These are phyloP conservation scores for Arenaria interpres DNA, from an alignment of 2,113 vertebrate genomes.

Conservation along the genomic window DNA sequence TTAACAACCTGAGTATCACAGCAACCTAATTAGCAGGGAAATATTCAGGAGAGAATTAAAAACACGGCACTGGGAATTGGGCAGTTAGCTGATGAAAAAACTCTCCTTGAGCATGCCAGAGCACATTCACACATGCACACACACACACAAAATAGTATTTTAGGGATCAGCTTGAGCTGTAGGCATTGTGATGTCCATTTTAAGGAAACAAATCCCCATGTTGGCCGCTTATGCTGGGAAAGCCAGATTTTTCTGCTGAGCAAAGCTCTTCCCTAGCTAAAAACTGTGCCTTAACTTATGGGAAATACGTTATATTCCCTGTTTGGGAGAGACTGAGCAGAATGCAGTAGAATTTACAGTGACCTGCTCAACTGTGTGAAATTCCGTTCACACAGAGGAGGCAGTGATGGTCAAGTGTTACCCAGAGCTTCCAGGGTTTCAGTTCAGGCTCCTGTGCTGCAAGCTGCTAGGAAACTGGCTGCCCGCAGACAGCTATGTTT, in stretches of 20 bases:
- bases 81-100: not conserved
- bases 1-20: not conserved
- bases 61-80: not conserved
- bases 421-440: not conserved
- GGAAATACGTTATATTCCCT: not conserved
- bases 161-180: not conserved
- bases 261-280: not conserved
- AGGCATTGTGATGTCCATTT: not conserved
- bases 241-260: not conserved
- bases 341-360: fast-evolving
- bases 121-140: not conserved
- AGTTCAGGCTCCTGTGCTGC: not conserved
- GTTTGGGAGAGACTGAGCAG: not conserved
- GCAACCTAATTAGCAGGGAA: conserved; percentile 21
- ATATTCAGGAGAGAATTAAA: not conserved
- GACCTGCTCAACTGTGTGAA: not conserved
- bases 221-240: not conserved
- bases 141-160: not conserved
- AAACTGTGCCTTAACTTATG: not conserved
- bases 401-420: not conserved
- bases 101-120: not conserved
- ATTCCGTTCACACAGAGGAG: not conserved
- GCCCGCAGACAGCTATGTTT: not conserved
- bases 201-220: not conserved
- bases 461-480: conserved; percentile 15